Percentiles rank a stretch among this genome's conserved stretches.
These are phyloP conservation scores for Sebastes taczanowskii DNA, from an alignment of 2,797 vertebrate genomes.

Conservation along the genomic window DNA sequence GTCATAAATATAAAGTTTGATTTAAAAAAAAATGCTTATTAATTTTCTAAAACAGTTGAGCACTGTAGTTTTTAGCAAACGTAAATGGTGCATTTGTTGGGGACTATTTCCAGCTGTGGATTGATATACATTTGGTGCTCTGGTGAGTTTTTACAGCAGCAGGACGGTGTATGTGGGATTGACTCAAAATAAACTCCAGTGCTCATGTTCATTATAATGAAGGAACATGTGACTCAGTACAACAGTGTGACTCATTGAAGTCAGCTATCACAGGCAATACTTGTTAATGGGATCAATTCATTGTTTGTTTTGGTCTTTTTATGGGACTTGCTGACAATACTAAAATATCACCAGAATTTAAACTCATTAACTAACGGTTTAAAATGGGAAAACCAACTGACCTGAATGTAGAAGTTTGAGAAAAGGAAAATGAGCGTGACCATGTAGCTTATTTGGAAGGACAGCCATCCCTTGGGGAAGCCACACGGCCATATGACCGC, in stretches of 20 bases:
- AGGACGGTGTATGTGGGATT: not conserved
- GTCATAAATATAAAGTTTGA: not conserved
- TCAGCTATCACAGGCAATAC: not conserved
- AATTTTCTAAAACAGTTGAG: not conserved
- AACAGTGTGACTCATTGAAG: not conserved
- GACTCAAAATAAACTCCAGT: not conserved
- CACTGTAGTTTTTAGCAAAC: not conserved
- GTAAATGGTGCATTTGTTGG: not conserved
- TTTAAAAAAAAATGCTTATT: not conserved
- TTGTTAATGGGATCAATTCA: not conserved
- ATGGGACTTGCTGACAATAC: not conserved
- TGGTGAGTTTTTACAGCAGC: not conserved
- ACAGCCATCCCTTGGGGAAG: conserved; percentile 93
- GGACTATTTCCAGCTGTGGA: not conserved
- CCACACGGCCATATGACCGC: conserved; percentile 92
- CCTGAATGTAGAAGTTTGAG: conserved; percentile 96
- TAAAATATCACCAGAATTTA: not conserved
- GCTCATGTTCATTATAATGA: not conserved
- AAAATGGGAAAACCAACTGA: conserved; percentile 56
- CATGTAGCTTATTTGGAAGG: conserved; percentile 95
- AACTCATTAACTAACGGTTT: not conserved
- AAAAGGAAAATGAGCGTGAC: conserved; percentile 92
- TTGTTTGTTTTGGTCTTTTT: not conserved
- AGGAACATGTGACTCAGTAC: not conserved
- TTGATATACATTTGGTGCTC: not conserved